These are phyloP conservation scores for Eucera pruinosa DNA, from an alignment of 2,888 invertebrate species.

Conservation along the genomic window DNA sequence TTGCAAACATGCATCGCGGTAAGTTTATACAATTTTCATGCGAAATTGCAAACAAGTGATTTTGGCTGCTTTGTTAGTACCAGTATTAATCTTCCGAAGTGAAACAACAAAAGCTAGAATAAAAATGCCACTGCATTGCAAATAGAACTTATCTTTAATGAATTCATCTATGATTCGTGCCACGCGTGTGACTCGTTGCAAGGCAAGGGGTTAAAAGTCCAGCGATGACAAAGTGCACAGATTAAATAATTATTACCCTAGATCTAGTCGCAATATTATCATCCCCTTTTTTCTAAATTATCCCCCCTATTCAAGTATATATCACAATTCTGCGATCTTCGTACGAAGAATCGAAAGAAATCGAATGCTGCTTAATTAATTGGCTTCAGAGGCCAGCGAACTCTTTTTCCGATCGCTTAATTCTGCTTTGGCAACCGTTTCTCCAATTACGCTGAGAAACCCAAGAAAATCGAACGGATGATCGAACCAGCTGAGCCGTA, in stretches of 20 bases:
- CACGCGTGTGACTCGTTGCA: too few species aligned
- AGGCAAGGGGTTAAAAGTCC: neutral
- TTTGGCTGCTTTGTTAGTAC: too few species aligned
- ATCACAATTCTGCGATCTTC: neutral
- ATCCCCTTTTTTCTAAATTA: too few species aligned
- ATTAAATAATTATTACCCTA: slow-evolving; percentile 15
- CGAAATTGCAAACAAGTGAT: too few species aligned
- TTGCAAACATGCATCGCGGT: too few species aligned
- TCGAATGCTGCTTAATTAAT: slow-evolving; percentile 43
- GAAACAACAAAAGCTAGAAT: too few species aligned
- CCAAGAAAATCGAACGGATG: slow-evolving; percentile 40
- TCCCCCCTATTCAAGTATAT: too few species aligned
- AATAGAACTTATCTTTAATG: too few species aligned
- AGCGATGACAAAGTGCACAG: neutral
- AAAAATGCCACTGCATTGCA: too few species aligned
- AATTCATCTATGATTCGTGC: too few species aligned
- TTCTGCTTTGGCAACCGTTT: slow-evolving; percentile 46
- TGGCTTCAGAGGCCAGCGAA: slow-evolving; percentile 18
- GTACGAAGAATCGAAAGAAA: neutral
- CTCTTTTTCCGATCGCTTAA: slow-evolving; percentile 40
- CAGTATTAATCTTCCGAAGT: too few species aligned
- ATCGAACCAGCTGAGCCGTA: slow-evolving; percentile 11
- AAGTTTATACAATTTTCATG: too few species aligned
- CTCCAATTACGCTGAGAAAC: slow-evolving; percentile 49
- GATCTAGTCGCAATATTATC: neutral